Evolutionary conservation across 1,140 invertebrate species (phyloP), one percentile per base, ranked within the genome.

Genomic region (Sminthurinus signatus): DNA sequence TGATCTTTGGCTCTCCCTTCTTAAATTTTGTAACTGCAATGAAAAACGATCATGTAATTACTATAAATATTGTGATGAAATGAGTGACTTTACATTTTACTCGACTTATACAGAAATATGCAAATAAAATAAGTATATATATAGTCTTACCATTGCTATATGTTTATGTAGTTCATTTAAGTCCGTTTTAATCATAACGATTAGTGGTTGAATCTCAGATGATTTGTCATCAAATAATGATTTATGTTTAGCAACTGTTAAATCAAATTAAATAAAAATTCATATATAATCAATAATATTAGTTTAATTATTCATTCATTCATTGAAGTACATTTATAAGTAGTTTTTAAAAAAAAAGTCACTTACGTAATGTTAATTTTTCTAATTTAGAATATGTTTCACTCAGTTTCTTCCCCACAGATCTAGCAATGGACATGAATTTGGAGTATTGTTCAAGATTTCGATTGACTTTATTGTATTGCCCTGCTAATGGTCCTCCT

Each of bases 181-280:
- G 78, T 99, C 96, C 72, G 92, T 88, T 80, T 98, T 98, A 29
- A 99, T 96, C 48, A 98, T 96, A 73, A 93, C 94, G 1, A 95
- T 98, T 42, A 99, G 77, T 76, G 98, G 93, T 78, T 99, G 93
- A 57, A 99, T 96, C 81, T 99, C 96, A 63, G 87, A 81, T 48
- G 93, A 89, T 76, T 88, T 82, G 75, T 98, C 96, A 79, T 99
- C 93, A 81, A 99, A 99, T 48, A 99, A 80, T 0, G 93, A 96
- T 77, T 95, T 96, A 73, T 89, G 88, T 80, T 97, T 98, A 4
- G 96, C 95, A 83, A 98, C 91, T 95, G 75, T 44, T 83, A 64
- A 58, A 8, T 57, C 25, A 39, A 50, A 44, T 46, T 57, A 52
- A 61, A 67, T 48, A 43, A 43, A 61, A 56, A 15, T 60, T 60